Conservation (phyloP, 2,888 invertebrate genomes). For the Phrixothrix hirtus region DNA sequence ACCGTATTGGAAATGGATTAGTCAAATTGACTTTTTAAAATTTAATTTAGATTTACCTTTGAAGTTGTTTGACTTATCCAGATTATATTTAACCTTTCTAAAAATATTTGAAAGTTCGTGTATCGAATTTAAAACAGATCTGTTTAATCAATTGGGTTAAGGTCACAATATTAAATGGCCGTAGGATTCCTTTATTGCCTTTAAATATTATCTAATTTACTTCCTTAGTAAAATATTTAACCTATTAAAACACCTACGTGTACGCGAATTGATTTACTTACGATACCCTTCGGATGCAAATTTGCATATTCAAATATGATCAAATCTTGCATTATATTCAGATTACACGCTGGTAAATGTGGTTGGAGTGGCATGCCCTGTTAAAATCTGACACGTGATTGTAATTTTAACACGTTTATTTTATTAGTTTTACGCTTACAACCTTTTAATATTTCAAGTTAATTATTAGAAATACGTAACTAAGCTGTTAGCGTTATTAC, state of each 20-base stretch:
- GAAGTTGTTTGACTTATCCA: too few species aligned
- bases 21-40: conserved; percentile 20
- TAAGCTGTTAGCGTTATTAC: too few species aligned
- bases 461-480: too few species aligned
- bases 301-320: conserved; percentile 37
- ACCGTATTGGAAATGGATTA: conserved; percentile 24
- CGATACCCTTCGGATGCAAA: conserved; percentile 26
- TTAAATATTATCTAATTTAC: neutral
- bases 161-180: too few species aligned
- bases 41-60: conserved; percentile 22
- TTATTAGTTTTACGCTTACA: conserved; percentile 28
- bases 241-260: conserved; percentile 18
- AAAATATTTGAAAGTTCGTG: neutral
- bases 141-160: too few species aligned
- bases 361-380: conserved; percentile 32
- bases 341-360: conserved; percentile 31
- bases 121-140: too few species aligned
- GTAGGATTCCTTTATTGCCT: neutral
- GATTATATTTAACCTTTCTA: neutral
- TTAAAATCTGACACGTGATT: conserved; percentile 34
- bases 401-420: conserved; percentile 34
- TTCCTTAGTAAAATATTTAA: conserved; percentile 20
- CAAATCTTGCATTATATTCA: conserved; percentile 37
- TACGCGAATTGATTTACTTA: conserved; percentile 26
- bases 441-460: conserved; percentile 9